Evolutionary conservation across 2,888 invertebrate genomes (phyloP).

Genomic region (Serripes groenlandicus): DNA sequence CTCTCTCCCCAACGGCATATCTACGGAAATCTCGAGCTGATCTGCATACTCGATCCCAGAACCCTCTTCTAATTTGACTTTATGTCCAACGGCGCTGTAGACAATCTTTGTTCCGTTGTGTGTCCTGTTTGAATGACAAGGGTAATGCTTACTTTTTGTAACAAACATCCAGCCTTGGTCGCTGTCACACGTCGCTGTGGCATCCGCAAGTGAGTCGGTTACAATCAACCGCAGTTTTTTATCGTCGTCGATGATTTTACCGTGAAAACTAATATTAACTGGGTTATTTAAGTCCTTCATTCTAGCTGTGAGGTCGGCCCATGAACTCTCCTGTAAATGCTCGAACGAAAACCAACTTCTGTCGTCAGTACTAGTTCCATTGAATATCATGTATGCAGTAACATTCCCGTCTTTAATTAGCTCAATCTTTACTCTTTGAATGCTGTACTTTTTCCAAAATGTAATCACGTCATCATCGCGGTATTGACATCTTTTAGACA

Average conservation of each 20-base stretch:
- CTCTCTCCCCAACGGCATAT: too few species aligned
- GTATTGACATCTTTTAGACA: not conserved
- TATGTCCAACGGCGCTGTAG: not conserved
- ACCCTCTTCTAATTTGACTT: not conserved
- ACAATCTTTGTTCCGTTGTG: not conserved
- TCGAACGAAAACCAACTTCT: not conserved
- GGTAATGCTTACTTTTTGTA: not conserved
- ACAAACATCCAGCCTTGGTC: conserved; percentile 14
- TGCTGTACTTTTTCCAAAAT: not conserved
- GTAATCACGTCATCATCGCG: not conserved
- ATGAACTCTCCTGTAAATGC: not conserved
- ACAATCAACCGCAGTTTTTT: not conserved
- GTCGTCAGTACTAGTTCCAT: not conserved
- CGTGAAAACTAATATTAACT: not conserved
- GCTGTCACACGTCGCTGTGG: not conserved
- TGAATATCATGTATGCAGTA: conserved; percentile 2
- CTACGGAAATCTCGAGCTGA: conserved; percentile 5
- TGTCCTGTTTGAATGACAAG: not conserved
- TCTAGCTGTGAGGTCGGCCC: not conserved
- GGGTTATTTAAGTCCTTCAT: not conserved
- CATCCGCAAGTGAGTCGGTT: not conserved
- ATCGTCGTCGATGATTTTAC: not conserved
- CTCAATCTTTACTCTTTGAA: conserved; percentile 2
- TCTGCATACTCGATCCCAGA: not conserved
- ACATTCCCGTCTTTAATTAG: conserved; percentile 4